Conservation (phyloP, 2,797 vertebrate genomes). For the Myripristis murdjan region DNA sequence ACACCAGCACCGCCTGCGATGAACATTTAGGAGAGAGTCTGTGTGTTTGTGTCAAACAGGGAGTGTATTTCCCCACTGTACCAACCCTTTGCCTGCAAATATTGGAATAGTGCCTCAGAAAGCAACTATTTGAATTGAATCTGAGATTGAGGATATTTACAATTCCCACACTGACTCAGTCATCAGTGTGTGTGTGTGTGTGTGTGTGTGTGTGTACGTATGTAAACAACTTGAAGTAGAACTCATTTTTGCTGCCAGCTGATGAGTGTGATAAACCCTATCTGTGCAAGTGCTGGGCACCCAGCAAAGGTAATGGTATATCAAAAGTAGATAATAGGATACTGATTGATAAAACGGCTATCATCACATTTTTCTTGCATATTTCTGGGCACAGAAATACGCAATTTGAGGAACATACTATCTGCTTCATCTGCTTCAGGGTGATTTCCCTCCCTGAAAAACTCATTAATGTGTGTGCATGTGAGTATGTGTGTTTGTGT, state of each 20-base stretch:
- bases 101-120: too few relatives aligned
- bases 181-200: not conserved
- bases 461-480: slow-evolving; percentile 28
- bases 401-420: slow-evolving; percentile 11
- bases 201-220: not conserved
- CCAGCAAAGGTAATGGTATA: slow-evolving; percentile 25
- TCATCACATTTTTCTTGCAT: not conserved
- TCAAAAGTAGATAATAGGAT: slow-evolving; percentile 39
- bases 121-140: slow-evolving; percentile 21
- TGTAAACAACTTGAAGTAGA: slow-evolving; percentile 7
- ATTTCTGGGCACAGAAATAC: slow-evolving; percentile 21
- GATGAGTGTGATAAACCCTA: slow-evolving; percentile 28
- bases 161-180: slow-evolving; percentile 22
- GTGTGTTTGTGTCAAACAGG: too few relatives aligned
- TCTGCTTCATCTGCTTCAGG: slow-evolving; percentile 28
- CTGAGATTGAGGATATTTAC: slow-evolving; percentile 10
- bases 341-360: slow-evolving; percentile 56
- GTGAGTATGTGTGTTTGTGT: not conserved
- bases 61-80: too few relatives aligned
- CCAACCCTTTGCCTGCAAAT: too few relatives aligned
- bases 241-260: not conserved
- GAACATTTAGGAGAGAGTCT: too few relatives aligned
- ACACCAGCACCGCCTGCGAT: too few relatives aligned
- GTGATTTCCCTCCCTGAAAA: slow-evolving; percentile 39
- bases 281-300: slow-evolving; percentile 9